Conservation (phyloP, 2,888 invertebrate species). For the Oligia fasciuncula region DNA sequence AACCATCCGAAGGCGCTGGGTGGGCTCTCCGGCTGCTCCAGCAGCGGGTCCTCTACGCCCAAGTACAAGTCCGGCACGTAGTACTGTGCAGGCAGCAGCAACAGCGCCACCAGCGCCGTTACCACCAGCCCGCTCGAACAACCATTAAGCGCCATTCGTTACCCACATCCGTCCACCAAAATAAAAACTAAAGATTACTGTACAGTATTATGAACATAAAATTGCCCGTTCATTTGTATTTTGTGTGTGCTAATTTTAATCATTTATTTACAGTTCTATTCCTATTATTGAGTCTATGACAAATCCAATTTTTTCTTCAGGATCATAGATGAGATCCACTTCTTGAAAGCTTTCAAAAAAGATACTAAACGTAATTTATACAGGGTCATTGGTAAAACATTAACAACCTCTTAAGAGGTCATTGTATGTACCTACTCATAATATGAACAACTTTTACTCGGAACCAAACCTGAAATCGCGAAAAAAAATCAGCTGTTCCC, state of each 20-base stretch:
- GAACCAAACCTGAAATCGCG: too few species aligned
- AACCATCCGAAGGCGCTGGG: conserved; percentile 61
- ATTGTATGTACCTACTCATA: too few species aligned
- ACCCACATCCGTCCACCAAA: conserved; percentile 60
- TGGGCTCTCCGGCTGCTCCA: conserved; percentile 34
- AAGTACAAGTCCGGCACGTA: conserved; percentile 76
- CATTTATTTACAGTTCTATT: conserved; percentile 52
- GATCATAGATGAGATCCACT: conserved; percentile 13
- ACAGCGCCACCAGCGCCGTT: conserved; percentile 76
- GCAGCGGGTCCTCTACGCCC: conserved; percentile 61
- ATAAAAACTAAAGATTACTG: conserved; percentile 50
- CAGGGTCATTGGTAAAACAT: too few species aligned
- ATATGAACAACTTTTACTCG: too few species aligned
- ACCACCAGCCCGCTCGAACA: conserved; percentile 78
- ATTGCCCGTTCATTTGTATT: conserved; percentile 55
- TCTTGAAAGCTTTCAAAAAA: too few species aligned
- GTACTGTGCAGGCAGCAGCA: conserved; percentile 80
- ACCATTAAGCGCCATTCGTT: conserved; percentile 77
- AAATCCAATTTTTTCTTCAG: conserved; percentile 63
- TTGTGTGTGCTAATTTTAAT: conserved; percentile 45
- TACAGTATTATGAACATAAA: conserved; percentile 50
- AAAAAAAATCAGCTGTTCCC: too few species aligned
- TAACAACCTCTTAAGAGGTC: too few species aligned
- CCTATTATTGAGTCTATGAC: conserved; percentile 55
- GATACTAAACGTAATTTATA: too few species aligned